Conservation (phyloP, 2,888 invertebrate species). For the Hirtodrosophila alboralis region DNA sequence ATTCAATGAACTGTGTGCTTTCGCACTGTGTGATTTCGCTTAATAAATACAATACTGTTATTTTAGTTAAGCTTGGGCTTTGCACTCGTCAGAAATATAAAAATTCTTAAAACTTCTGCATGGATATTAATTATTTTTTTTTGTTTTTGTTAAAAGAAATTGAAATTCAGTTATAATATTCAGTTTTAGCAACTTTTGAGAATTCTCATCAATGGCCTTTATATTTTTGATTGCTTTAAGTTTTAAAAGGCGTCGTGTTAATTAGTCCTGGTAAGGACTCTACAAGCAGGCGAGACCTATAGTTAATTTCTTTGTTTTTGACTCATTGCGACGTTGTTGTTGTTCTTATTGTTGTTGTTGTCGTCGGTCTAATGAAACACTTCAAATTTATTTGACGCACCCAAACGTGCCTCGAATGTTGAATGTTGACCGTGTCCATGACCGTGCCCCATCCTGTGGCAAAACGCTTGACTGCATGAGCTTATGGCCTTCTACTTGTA, state of each 20-base stretch:
- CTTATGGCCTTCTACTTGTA: neutral
- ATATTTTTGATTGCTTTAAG: conserved; percentile 5
- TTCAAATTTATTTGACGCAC: conserved; percentile 47
- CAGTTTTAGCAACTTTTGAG: too few species aligned
- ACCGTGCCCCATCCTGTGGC: neutral
- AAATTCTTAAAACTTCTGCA: too few species aligned
- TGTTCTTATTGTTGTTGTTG: conserved; percentile 3
- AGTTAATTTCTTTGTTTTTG: conserved; percentile 43
- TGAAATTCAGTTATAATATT: too few species aligned
- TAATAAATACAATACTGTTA: too few species aligned
- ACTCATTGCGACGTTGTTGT: conserved; percentile 13
- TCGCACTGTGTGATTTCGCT: too few species aligned
- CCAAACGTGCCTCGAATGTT: conserved; percentile 47
- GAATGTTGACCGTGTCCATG: neutral
- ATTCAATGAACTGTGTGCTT: too few species aligned
- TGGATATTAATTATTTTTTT: too few species aligned
- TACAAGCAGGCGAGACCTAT: conserved; percentile 11
- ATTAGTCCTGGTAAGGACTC: conserved; percentile 32
- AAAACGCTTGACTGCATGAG: neutral
- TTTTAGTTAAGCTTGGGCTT: too few species aligned
- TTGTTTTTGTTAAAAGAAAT: too few species aligned
- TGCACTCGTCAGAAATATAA: too few species aligned
- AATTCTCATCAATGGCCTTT: conserved; percentile 13
- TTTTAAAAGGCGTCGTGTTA: conserved; percentile 28
- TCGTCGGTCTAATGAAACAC: conserved; percentile 46